A percentile compares a stretch with the other conserved stretches of the same genome.
phyloP scores from a whole-genome alignment of 2,797 vertebrate genomes.

The Holocentrus rufus region DNA sequence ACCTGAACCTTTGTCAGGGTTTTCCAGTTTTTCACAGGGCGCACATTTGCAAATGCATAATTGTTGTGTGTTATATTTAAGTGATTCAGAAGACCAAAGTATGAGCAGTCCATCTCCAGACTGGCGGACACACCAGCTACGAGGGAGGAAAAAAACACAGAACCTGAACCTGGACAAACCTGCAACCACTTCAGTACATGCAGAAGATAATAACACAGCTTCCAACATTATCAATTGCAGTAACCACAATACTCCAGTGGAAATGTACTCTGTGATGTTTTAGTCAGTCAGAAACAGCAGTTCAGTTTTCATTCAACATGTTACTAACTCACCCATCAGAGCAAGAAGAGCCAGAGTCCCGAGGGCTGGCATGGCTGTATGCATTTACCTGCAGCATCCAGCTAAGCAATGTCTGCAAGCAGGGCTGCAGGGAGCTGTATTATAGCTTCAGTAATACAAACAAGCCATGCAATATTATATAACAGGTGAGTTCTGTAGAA shows the following conservation, averaged over 20 bases:
- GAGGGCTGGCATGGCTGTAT: constrained; percentile 44
- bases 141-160: background rate
- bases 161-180: no score
- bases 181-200: no score
- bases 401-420: background rate
- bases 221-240: background rate
- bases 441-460: background rate
- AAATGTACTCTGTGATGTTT: background rate
- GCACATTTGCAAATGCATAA: constrained; percentile 5
- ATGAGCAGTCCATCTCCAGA: constrained; percentile 66
- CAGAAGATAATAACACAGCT: background rate
- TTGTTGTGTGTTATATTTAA: constrained; percentile 56
- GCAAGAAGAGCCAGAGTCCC: background rate
- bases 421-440: background rate
- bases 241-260: background rate
- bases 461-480: background rate
- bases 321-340: constrained; percentile 52
- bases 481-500: background rate
- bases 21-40: constrained; percentile 73
- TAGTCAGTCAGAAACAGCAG: background rate
- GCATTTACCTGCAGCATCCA: background rate
- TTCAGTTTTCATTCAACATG: background rate
- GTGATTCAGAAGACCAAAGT: constrained; percentile 54
- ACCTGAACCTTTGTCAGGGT: constrained; percentile 5
- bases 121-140: constrained; percentile 33